phyloP scores from a whole-genome alignment of 2,113 vertebrate genomes.

The Ranitomeya imitator region DNA sequence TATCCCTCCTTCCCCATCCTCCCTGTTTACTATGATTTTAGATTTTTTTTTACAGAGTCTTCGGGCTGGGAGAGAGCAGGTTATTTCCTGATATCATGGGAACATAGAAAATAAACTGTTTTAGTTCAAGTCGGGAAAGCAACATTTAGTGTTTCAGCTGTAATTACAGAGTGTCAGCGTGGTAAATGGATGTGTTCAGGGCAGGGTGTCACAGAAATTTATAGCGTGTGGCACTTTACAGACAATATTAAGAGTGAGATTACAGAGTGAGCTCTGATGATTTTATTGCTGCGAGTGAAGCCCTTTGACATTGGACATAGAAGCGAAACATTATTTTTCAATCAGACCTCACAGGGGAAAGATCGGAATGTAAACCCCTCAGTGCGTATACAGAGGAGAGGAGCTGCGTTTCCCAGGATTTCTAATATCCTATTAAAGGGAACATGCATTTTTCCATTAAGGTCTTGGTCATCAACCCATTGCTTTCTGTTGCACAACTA shows the following conservation, averaged over 20 bases:
- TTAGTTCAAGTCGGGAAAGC: not conserved
- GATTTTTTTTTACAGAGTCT: not conserved
- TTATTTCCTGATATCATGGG: not conserved
- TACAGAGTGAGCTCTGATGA: constrained; percentile 21
- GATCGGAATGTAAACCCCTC: constrained; percentile 27
- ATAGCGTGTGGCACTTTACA: constrained; percentile 23
- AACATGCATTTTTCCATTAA: not conserved
- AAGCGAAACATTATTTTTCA: constrained; percentile 45
- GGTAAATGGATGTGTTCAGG: not conserved
- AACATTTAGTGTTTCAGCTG: constrained; percentile 22
- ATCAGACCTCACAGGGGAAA: constrained; percentile 49
- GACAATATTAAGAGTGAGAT: constrained; percentile 37
- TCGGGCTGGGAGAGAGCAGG: not conserved
- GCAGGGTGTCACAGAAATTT: not conserved
- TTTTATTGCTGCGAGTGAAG: constrained; percentile 24
- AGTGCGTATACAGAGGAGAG: constrained; percentile 4
- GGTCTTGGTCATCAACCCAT: not conserved
- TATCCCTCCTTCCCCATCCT: not conserved
- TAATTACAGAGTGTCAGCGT: constrained; percentile 10
- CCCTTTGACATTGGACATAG: constrained; percentile 27
- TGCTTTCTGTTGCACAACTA: not conserved
- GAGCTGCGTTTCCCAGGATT: not conserved
- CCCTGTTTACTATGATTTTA: not conserved
- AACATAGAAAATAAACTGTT: constrained; percentile 1
- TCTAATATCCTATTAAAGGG: not conserved